Percentiles rank a stretch among this genome's conserved stretches.
phyloP scores from a whole-genome alignment of 1,140 invertebrate genomes.

The Mya arenaria region DNA sequence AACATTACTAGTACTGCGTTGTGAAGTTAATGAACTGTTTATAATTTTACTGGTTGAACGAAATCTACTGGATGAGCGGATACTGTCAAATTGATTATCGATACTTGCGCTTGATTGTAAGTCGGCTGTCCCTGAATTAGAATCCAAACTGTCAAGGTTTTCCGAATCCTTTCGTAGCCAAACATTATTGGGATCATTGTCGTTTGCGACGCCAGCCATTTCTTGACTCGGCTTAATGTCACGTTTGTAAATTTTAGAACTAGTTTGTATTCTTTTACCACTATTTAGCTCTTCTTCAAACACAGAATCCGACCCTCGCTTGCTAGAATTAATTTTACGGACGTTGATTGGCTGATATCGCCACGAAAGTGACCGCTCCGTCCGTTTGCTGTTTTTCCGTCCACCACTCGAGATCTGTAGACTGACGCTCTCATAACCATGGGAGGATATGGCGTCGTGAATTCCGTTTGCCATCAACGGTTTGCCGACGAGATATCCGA shows the following conservation, averaged over 20 bases:
- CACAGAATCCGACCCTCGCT: not conserved
- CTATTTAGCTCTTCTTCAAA: not conserved
- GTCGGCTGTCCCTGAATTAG: not conserved
- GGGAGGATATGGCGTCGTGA: conserved; percentile 17
- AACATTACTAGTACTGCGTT: conserved; percentile 21
- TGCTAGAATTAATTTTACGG: not conserved
- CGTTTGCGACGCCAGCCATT: not conserved
- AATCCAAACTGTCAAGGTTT: not conserved
- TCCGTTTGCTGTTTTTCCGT: conserved; percentile 11
- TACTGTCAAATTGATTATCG: too few relatives aligned
- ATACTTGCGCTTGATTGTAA: too few relatives aligned
- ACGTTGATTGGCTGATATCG: conserved; percentile 27
- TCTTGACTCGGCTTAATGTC: not conserved
- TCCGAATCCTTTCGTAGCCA: conserved; percentile 31
- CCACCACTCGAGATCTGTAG: not conserved
- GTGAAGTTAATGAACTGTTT: conserved; percentile 25
- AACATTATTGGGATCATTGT: too few relatives aligned
- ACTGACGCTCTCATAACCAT: conserved; percentile 19
- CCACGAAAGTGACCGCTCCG: conserved; percentile 41
- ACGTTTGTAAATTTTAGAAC: not conserved
- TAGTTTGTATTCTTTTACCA: not conserved
- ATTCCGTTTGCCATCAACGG: conserved; percentile 36
- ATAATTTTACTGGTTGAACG: conserved; percentile 39
- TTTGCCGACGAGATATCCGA: conserved; percentile 49
- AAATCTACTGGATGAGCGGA: conserved; percentile 28